A percentile compares a stretch with the other conserved stretches of the same genome.
Evolutionary conservation across 2,888 invertebrate species (phyloP).

Genomic region (Watsonalla cultraria): DNA sequence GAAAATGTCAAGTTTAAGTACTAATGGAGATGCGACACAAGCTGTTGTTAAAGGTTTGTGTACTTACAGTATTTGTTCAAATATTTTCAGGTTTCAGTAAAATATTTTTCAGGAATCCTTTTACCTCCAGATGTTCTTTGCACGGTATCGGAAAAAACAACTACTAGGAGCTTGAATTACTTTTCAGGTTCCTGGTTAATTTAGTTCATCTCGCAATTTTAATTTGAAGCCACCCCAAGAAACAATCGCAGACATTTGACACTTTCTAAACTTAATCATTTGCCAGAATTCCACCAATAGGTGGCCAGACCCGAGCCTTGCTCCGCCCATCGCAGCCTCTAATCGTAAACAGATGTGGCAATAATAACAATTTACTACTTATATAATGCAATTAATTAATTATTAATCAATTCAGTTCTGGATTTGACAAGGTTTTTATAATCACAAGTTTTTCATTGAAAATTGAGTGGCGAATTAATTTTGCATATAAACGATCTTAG

Average conservation of each 20-base stretch:
- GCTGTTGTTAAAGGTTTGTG: constrained; percentile 62
- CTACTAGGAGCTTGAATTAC: too few species aligned
- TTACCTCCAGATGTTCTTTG: too few species aligned
- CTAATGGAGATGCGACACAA: constrained; percentile 47
- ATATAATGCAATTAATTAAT: not conserved
- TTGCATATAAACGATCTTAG: not conserved
- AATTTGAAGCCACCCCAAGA: too few species aligned
- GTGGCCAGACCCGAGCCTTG: not conserved
- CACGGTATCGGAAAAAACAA: too few species aligned
- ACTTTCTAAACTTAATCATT: not conserved
- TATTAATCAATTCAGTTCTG: not conserved
- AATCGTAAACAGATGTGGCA: not conserved
- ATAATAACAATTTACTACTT: not conserved
- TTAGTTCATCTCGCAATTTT: too few species aligned
- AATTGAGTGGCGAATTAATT: not conserved
- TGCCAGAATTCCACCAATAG: constrained; percentile 5
- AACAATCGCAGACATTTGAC: too few species aligned
- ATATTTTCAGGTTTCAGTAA: too few species aligned
- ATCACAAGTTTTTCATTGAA: not conserved
- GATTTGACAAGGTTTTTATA: not conserved
- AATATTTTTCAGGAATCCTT: too few species aligned
- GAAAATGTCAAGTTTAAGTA: constrained; percentile 62
- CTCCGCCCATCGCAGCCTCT: not conserved
- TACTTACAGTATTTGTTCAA: constrained; percentile 4
- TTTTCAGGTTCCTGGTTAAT: too few species aligned